Evolutionary conservation across 2,113 vertebrate species (phyloP).

Genomic region (Hypomesus transpacificus): DNA sequence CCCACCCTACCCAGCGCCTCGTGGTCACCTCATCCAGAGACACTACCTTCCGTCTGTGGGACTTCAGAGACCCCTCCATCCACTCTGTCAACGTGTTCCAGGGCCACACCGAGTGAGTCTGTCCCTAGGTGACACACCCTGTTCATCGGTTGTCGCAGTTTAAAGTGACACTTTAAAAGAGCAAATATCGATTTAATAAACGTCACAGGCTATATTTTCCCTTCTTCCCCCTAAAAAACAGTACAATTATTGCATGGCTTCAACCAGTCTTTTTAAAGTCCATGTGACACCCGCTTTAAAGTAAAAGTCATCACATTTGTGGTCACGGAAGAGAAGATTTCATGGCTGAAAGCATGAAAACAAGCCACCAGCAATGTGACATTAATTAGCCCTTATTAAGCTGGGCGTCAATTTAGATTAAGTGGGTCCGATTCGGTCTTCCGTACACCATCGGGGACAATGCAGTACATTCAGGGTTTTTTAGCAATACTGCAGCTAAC

Average conservation of each 20-base stretch:
- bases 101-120: conserved; percentile 97
- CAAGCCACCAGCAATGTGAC: neutral
- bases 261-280: neutral
- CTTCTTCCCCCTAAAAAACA: no score
- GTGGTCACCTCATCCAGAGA: conserved; percentile 97
- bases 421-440: neutral
- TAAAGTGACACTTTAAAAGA: no score
- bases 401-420: neutral
- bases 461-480: no score
- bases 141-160: no score
- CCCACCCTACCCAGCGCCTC: conserved; percentile 93
- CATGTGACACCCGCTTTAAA: neutral
- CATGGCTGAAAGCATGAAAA: neutral
- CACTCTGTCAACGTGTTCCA: conserved; percentile 99
- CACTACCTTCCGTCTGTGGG: conserved; percentile 98
- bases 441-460: no score
- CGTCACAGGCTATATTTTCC: no score
- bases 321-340: neutral
- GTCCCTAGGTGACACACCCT: neutral
- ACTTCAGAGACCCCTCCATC: conserved; percentile 98
- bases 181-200: no score
- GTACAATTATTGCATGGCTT: neutral
- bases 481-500: no score
- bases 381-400: conserved; percentile 9
- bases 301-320: neutral